These are phyloP conservation scores for Actias luna DNA, from an alignment of 2,888 invertebrate species.

Conservation along the genomic window DNA sequence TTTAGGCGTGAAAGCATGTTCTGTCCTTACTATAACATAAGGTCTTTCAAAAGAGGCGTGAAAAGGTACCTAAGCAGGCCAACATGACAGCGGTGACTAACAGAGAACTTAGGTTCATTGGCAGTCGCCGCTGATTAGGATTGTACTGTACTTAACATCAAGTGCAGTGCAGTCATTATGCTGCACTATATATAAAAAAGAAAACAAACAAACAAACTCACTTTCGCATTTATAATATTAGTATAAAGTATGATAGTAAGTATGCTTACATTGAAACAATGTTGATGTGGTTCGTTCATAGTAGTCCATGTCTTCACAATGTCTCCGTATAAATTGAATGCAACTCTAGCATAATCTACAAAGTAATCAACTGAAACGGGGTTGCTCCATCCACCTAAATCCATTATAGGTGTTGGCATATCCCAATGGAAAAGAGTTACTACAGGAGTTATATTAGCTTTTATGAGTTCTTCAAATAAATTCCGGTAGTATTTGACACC, in stretches of 20 bases:
- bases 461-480: slow-evolving; percentile 86
- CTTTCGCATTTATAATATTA: background rate
- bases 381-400: slow-evolving; percentile 77
- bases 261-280: slow-evolving; percentile 68
- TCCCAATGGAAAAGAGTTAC: slow-evolving; percentile 86
- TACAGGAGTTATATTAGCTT: slow-evolving; percentile 84
- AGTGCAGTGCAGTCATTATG: too few species aligned
- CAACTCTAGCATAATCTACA: slow-evolving; percentile 78
- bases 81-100: too few species aligned
- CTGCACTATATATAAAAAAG: too few species aligned
- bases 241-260: background rate
- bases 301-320: slow-evolving; percentile 88
- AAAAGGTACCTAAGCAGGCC: too few species aligned
- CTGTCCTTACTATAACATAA: too few species aligned
- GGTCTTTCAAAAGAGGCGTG: too few species aligned
- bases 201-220: too few species aligned
- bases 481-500: slow-evolving; percentile 89
- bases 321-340: slow-evolving; percentile 83
- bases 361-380: slow-evolving; percentile 77
- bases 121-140: too few species aligned
- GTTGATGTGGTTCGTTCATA: slow-evolving; percentile 86
- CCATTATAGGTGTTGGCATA: slow-evolving; percentile 76
- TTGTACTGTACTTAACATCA: too few species aligned
- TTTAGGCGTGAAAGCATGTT: too few species aligned
- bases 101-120: too few species aligned